These are phyloP conservation scores for Apomyelois bistriatella DNA, from an alignment of 2,888 invertebrate species.

Conservation along the genomic window DNA sequence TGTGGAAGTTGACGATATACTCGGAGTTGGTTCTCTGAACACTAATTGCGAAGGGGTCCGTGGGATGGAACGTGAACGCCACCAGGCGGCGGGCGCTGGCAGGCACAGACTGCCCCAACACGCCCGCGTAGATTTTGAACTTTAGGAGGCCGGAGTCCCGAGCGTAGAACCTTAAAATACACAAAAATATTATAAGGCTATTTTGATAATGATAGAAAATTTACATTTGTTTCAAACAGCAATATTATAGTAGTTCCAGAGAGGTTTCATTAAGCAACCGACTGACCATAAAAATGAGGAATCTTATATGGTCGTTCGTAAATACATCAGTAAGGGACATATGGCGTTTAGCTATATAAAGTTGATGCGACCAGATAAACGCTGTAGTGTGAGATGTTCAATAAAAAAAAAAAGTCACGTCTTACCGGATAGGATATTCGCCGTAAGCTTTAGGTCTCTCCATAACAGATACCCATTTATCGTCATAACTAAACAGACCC, in stretches of 20 bases:
- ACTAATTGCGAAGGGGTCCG: constrained; percentile 97
- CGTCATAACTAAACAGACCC: constrained; percentile 95
- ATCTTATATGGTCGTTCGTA: no score
- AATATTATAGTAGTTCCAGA: no score
- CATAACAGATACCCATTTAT: constrained; percentile 97
- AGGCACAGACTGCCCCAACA: constrained; percentile 84
- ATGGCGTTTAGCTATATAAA: no score
- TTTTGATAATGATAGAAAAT: no score
- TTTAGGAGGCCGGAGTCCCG: constrained; percentile 89
- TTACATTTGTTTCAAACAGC: no score
- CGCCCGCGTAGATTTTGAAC: constrained; percentile 94
- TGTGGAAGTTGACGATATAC: constrained; percentile 97
- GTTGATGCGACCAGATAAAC: no score
- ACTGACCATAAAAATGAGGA: no score
- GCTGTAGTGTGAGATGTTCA: no score
- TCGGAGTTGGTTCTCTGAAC: constrained; percentile 95
- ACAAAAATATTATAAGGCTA: no score
- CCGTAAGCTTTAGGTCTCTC: constrained; percentile 96
- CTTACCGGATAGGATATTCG: constrained; percentile 93
- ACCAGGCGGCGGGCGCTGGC: constrained; percentile 89
- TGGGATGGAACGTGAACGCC: constrained; percentile 97
- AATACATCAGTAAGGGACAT: no score
- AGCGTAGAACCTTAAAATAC: constrained; percentile 85
- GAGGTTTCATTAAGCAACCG: no score
- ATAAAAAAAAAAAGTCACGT: not conserved